A percentile compares a stretch with the other conserved stretches of the same genome.
These are phyloP conservation scores for Salvelinus fontinalis DNA, from an alignment of 2,113 vertebrate species.

Conservation along the genomic window DNA sequence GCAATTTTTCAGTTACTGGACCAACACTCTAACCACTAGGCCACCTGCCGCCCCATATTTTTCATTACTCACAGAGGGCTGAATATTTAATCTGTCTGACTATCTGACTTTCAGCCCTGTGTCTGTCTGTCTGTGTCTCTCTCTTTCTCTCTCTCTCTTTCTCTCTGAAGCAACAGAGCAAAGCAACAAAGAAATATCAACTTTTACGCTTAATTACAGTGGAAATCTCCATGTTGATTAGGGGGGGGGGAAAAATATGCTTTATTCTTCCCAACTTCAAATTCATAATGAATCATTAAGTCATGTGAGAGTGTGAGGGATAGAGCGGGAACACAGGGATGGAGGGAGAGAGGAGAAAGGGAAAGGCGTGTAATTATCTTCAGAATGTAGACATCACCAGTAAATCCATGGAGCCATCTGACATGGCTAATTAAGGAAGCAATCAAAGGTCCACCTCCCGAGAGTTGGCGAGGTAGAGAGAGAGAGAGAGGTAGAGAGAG, in stretches of 20 bases:
- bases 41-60: constrained; percentile 24
- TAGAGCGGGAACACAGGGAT: constrained; percentile 46
- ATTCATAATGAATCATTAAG: constrained; percentile 99
- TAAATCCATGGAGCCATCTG: constrained; percentile 91
- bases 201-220: constrained; percentile 87
- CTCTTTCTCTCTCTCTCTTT: constrained; percentile 17
- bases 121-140: background rate
- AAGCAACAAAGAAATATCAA: constrained; percentile 55
- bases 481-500: constrained; percentile 65
- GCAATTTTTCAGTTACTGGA: too few relatives aligned
- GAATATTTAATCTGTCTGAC: constrained; percentile 33
- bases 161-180: background rate
- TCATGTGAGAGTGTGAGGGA: constrained; percentile 77
- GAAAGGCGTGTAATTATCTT: constrained; percentile 95
- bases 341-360: constrained; percentile 57
- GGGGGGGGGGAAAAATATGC: constrained; percentile 79
- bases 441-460: constrained; percentile 91
- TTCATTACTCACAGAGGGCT: constrained; percentile 34
- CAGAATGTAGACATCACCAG: constrained; percentile 90
- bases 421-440: constrained; percentile 94
- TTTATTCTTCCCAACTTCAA: constrained; percentile 92
- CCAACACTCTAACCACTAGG: too few relatives aligned
- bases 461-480: constrained; percentile 77
- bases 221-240: constrained; percentile 89
- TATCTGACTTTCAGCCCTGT: constrained; percentile 34